Base-by-base conservation (phyloP, 2,113 vertebrate genomes). In the Vireo altiloquus region DNA sequence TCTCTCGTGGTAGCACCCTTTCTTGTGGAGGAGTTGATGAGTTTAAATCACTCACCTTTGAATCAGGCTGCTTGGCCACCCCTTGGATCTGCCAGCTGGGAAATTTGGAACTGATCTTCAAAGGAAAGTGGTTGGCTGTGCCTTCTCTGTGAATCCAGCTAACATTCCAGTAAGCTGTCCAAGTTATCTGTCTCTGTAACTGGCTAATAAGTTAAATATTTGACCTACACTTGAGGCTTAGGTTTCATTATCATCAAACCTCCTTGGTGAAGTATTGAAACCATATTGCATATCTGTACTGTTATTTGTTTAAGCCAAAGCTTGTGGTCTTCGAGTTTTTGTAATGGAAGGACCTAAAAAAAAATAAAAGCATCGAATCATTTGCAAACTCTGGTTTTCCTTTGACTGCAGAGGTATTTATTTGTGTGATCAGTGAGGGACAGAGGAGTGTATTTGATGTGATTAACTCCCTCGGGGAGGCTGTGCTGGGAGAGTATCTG, bases 11-110 rank as follows among this genome's bases (percentile, higher is more conserved):
- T 46, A 59, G 44, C 71, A 53, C 6, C 42, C 3, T 66, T 66
- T 70, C 52, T 77, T 8, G 20, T 31, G 46, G 46, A 46, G n/a
- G 37, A 35, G 50, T 2, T 40, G 71, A 6, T 59, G 65, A 3
- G 11, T 44, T 86, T 44, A 52, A 54, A 68, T 70, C 33, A 1
- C 17, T 79, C 1, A 0, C 1, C 0, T 42, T 82, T 0, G 1
- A 63, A 20, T 11, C 56, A 8, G 69, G 81, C 39, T 18, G 57
- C 57, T 69, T 11, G 31, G 84, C 27, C 65, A 40, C 22, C 53
- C 47, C 75, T 77, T 30, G 84, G 65, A 65, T 56, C 47, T 50
- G 75, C 54, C 25, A 50, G 18, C 37, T 28, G 76, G 79, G 82
- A 69, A 30, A 52, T 59, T 24, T 42, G 79, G 64, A 66, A 11